These are phyloP conservation scores for Chiridota heheva DNA, from an alignment of 35 echinoderm and acorn worm genomes.

Conservation along the genomic window DNA sequence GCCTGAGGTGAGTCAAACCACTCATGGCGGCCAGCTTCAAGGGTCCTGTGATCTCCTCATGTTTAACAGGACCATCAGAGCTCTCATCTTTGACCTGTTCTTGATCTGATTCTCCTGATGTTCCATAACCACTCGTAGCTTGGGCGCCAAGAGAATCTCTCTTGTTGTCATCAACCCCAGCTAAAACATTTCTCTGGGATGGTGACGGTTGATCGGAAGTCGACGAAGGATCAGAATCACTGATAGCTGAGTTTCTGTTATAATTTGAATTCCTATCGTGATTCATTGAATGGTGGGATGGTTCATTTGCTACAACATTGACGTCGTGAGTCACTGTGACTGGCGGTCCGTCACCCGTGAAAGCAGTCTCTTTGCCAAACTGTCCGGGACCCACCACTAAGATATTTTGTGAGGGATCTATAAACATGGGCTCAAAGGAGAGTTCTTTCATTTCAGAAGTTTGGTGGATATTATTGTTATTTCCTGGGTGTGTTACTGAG, in stretches of 20 bases:
- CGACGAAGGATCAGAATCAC: conserved; percentile 53
- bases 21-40: conserved; percentile 98
- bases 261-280: neutral
- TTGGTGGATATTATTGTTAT: too few relatives aligned
- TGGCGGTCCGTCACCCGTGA: neutral
- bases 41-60: conserved; percentile 57
- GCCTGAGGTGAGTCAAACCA: conserved; percentile 85
- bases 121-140: conserved; percentile 69
- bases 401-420: neutral
- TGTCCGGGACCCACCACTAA: neutral
- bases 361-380: conserved; percentile 15
- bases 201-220: conserved; percentile 34
- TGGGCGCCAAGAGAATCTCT: conserved; percentile 43
- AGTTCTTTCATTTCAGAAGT: conserved; percentile 40
- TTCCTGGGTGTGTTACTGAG: neutral
- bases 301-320: neutral
- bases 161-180: conserved; percentile 8
- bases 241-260: conserved; percentile 33
- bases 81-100: conserved; percentile 28
- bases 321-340: conserved; percentile 1
- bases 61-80: neutral
- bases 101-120: conserved; percentile 68
- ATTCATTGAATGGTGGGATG: neutral
- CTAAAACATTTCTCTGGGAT: conserved; percentile 11
- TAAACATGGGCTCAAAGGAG: conserved; percentile 20